phyloP scores from a whole-genome alignment of 2,113 vertebrate species.

The Prochilodus magdalenae region DNA sequence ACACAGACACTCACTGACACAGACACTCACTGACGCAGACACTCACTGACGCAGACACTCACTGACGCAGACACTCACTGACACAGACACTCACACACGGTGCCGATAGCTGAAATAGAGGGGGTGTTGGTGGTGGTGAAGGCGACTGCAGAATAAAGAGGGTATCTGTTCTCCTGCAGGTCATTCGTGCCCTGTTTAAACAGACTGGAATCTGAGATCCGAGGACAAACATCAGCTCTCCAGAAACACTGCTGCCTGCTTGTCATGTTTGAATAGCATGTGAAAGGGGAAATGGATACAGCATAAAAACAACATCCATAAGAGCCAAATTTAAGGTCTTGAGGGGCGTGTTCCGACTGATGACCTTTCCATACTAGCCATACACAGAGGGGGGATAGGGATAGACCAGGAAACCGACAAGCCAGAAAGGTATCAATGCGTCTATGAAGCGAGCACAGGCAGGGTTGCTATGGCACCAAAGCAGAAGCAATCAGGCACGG shows the following conservation, averaged over 20 bases:
- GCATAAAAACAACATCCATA: constrained; percentile 64
- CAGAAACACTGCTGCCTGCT: constrained; percentile 59
- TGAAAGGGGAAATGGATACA: constrained; percentile 65
- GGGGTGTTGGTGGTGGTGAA: no score
- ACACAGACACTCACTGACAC: not conserved
- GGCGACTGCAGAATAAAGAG: constrained; percentile 68
- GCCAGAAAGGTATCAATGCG: constrained; percentile 6
- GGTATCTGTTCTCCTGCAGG: constrained; percentile 76
- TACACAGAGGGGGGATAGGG: constrained; percentile 7
- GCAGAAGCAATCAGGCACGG: constrained; percentile 34
- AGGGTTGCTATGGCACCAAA: constrained; percentile 23
- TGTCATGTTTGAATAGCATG: constrained; percentile 70
- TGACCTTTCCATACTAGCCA: not conserved
- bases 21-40: not conserved
- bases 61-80: not conserved
- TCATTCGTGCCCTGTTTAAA: constrained; percentile 74
- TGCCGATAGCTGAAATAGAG: constrained; percentile 47
- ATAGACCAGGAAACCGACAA: not conserved
- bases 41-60: not conserved
- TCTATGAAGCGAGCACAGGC: constrained; percentile 8
- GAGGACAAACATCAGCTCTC: constrained; percentile 77
- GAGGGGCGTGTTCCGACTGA: constrained; percentile 49
- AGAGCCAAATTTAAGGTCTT: constrained; percentile 29
- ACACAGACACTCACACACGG: constrained; percentile 72
- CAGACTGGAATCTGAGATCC: constrained; percentile 77